phyloP scores from a whole-genome alignment of 2,113 vertebrate species.

The Cavia aperea region DNA sequence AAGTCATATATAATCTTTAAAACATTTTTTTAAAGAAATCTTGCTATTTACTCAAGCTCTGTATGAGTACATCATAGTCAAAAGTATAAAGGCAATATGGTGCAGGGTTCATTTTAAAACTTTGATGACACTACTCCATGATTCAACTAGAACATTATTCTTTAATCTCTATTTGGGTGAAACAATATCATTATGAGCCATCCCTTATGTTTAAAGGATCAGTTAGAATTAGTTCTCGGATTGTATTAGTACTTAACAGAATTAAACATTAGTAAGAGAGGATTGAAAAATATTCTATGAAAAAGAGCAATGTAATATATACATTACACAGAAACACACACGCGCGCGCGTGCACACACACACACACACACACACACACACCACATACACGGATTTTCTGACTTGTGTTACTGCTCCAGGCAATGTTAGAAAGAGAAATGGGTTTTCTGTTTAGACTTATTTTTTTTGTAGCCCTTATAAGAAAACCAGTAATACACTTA shows the following conservation, averaged over 20 bases:
- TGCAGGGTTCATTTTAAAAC: background rate
- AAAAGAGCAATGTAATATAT: background rate
- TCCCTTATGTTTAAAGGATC: background rate
- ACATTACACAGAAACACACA: background rate
- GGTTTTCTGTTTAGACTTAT: slow-evolving; percentile 19
- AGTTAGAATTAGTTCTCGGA: background rate
- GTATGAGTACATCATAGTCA: background rate
- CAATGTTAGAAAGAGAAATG: slow-evolving; percentile 3
- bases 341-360: background rate
- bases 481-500: slow-evolving; percentile 2
- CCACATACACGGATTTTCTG: background rate
- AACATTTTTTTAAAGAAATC: background rate
- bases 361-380: no score
- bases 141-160: background rate
- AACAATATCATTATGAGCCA: background rate
- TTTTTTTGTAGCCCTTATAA: background rate
- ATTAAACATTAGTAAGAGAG: slow-evolving; percentile 6
- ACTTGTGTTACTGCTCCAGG: slow-evolving; percentile 16
- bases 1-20: background rate
- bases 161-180: background rate
- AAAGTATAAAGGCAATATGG: background rate
- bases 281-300: background rate
- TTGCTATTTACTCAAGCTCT: background rate
- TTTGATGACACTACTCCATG: slow-evolving; percentile 12
- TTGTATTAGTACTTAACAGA: background rate